Percentiles rank a stretch among this genome's conserved stretches.
Evolutionary conservation across 2,797 vertebrate genomes (phyloP).

Genomic region (Loris lydekkerianus): DNA sequence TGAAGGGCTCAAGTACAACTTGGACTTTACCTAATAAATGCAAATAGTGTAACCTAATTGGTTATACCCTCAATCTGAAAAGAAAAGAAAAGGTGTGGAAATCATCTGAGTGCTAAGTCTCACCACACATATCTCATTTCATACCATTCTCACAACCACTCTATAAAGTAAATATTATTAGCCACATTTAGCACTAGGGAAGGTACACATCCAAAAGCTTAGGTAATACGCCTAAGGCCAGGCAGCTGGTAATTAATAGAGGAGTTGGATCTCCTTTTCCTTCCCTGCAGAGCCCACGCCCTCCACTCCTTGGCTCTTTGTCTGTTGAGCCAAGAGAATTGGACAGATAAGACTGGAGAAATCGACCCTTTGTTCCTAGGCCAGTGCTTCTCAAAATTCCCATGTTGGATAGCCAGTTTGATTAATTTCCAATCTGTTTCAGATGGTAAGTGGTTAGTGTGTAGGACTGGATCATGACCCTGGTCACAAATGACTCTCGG

Average conservation of each 20-base stretch:
- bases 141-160: neutral
- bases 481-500: neutral
- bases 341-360: neutral
- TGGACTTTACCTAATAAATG: too few species aligned
- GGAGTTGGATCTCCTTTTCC: neutral
- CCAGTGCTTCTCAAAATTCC: neutral
- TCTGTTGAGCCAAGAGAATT: neutral
- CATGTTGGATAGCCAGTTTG: rapidly evolving
- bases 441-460: neutral
- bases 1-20: too few species aligned
- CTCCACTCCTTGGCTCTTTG: neutral
- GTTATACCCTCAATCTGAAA: too few species aligned
- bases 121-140: neutral
- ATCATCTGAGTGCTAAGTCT: neutral
- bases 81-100: neutral
- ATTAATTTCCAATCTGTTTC: neutral
- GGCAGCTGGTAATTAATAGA: neutral
- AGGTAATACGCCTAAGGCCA: neutral
- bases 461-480: neutral
- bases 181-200: neutral
- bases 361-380: neutral
- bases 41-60: too few species aligned
- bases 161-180: neutral
- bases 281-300: neutral
- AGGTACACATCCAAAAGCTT: neutral